Evolutionary conservation across 2,888 invertebrate genomes (phyloP), one percentile per base, ranked within the genome.

Genomic region (Agrilus biguttatus): DNA sequence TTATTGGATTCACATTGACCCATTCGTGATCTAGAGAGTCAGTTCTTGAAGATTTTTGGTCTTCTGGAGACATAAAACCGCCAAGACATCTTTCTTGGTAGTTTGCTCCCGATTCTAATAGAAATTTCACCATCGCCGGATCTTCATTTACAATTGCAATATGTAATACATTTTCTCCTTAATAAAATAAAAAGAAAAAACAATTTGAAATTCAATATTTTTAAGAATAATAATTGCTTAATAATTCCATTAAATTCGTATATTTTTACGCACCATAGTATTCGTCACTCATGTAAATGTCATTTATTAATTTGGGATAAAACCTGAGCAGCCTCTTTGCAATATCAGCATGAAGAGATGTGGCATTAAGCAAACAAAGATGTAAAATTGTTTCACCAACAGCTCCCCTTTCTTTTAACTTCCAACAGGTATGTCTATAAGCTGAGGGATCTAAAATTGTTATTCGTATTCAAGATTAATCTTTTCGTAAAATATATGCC

Each of bases 91-190:
- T 74, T 62, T 92, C 90, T 59, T 91, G 83, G 47, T 89, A 86
- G 65, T 96, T 81, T 0, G 90, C 93, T 0, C 90, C 89, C 17
- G 88, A 81, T 63, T 93, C 90, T 39, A 98, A 66, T 5, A 98
- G 70, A 62, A 83, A 95, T 68, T 92, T 95, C 5, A 96, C 96
- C 91, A 96, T 92, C 0, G 90, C 83, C 0, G 93, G 92, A 62
- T 98, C 97, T 62, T 98, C 97, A 66, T 97, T 98, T 1, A 96
- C 95, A 52, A 97, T 95, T 4, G 96, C 95, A 63, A 97, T 92
- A 61, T 98, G 98, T 2, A 98, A 73, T 0, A 90, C 89, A 60
- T 85, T 92, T 63, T 96, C 96, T 2, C 95, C 89, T 83, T 41
- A 7, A 23, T 23, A 36, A 32, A n/a, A n/a, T n/a, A n/a, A n/a